phyloP scores from a whole-genome alignment of 2,888 invertebrate genomes.

The Aporophyla lueneburgensis region DNA sequence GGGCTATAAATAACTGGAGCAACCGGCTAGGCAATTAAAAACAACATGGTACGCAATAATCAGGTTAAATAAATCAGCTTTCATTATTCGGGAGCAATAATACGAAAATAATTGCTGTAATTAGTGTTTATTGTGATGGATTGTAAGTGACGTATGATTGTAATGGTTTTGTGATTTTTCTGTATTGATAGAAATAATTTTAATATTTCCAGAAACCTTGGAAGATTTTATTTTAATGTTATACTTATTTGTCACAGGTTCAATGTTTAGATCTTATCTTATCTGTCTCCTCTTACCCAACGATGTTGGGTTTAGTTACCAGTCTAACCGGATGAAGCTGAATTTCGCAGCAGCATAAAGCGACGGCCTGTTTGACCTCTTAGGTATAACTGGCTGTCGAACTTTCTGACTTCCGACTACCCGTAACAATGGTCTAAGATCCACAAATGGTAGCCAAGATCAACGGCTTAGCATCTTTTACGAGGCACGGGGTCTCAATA shows the following conservation, averaged over 20 bases:
- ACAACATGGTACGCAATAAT: conserved; percentile 14
- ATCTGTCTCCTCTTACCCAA: too few relatives aligned
- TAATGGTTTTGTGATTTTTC: neutral
- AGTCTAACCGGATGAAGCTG: too few relatives aligned
- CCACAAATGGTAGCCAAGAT: too few relatives aligned
- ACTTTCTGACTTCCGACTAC: too few relatives aligned
- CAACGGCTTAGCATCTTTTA: too few relatives aligned
- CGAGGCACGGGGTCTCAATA: too few relatives aligned
- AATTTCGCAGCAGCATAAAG: too few relatives aligned
- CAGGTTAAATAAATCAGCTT: conserved; percentile 17
- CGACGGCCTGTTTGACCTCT: too few relatives aligned
- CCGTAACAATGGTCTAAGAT: too few relatives aligned
- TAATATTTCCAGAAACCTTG: neutral
- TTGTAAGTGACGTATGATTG: neutral
- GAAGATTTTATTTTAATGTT: neutral
- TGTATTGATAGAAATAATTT: neutral
- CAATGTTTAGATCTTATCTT: neutral
- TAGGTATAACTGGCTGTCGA: too few relatives aligned
- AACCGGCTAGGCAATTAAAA: conserved; percentile 24
- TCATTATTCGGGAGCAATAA: neutral
- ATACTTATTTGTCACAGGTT: neutral
- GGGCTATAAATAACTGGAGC: conserved; percentile 2
- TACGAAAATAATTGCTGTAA: conserved; percentile 11
- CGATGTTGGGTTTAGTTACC: too few relatives aligned
- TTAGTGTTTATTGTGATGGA: neutral